Evolutionary conservation across 2,113 vertebrate species (phyloP), one percentile per base, ranked within the genome.

Genomic region (Lepisosteus osseus): DNA sequence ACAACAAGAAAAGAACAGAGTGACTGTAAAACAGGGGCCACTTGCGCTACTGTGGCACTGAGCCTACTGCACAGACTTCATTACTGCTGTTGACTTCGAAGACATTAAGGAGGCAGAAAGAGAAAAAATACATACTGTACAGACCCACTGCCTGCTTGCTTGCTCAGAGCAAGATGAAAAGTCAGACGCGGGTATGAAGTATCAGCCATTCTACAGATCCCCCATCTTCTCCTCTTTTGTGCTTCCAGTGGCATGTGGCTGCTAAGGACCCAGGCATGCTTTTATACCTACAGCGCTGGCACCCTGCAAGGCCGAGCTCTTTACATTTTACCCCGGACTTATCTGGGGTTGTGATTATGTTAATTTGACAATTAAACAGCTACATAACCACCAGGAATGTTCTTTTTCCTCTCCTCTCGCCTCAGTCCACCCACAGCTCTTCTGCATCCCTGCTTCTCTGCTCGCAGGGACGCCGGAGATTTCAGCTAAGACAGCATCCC

Each of bases 1-100:
- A 73, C 73, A 6, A 84, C 69, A 7, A 86, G 54, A 77, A 61
- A 67, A 0, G 6, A 72, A 17, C 15, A 55, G 43, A 64, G 15
- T 3, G 4, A 64, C 9, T 43, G 65, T 80, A 9, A 73, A 15
- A 73, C 15, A 2, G 2, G 57, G 1, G 9, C 12, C n/a, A 59
- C 57, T 6, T 51, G 9, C 9, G 5, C 47, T 51, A 9, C 5
- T 29, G 29, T 51, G 47, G 47, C 47, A 59, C 57, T 59, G 5
- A 11, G 14, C 57, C 57, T 51, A 2, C 12, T 59, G 14, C 57
- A 59, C 57, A 11, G 5, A 59, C 13, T 59, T 13, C n/a, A 59
- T 14, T n/a, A 15, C 5, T 2, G 14, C 57, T 59, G 12, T 2
- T 5, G 1, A 64, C 9, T 40, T 15, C 29, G 40, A 64, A 41